phyloP scores from a whole-genome alignment of 2,888 invertebrate species.

The Prosapia bicincta region DNA sequence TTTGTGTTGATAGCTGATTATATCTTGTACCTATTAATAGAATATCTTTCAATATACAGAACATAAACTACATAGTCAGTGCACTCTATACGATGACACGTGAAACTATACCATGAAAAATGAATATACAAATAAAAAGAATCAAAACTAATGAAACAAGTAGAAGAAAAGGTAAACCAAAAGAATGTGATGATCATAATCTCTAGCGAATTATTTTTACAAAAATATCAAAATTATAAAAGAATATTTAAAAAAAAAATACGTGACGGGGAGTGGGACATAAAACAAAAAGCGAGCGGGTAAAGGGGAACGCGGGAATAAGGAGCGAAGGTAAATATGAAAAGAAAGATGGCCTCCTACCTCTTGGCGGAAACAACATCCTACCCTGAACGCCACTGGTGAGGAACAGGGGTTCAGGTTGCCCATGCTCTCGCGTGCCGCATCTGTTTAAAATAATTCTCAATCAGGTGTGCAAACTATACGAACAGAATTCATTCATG shows the following conservation, averaged over 20 bases:
- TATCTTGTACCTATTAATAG: too few relatives aligned
- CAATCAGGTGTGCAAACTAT: not conserved
- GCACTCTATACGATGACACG: not conserved
- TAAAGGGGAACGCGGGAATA: not conserved
- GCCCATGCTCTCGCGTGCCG: not conserved
- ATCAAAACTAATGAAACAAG: not conserved
- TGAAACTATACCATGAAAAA: not conserved
- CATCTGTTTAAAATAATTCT: not conserved
- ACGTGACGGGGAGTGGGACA: not conserved
- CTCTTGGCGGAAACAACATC: conserved; percentile 2
- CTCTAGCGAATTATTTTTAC: too few relatives aligned
- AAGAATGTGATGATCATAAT: too few relatives aligned
- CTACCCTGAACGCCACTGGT: not conserved
- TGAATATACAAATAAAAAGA: not conserved
- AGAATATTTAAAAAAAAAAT: not conserved
- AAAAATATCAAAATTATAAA: not conserved
- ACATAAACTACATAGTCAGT: not conserved
- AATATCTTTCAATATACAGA: too few relatives aligned
- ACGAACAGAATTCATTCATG: not conserved
- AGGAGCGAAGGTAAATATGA: not conserved
- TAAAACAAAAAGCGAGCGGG: not conserved
- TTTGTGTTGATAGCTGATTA: too few relatives aligned
- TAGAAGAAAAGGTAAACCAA: not conserved
- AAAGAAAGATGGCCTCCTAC: not conserved
- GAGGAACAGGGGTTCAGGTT: not conserved